Evolutionary conservation across 2,113 vertebrate species (phyloP).

Genomic region (Amblyornis subalaris): DNA sequence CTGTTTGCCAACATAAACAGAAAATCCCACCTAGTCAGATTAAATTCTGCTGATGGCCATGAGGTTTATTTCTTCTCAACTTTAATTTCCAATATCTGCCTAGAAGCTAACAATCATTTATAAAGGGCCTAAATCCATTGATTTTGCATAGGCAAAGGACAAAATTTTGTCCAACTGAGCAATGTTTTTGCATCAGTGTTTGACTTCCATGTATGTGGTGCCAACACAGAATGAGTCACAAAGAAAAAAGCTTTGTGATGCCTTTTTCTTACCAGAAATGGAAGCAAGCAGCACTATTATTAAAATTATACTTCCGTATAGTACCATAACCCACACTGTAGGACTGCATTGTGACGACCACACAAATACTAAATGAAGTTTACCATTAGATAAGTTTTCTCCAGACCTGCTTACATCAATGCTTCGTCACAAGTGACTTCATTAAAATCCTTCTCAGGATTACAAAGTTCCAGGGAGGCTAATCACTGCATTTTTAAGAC

Average conservation of each 20-base stretch:
- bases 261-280: neutral
- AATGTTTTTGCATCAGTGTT: neutral
- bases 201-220: neutral
- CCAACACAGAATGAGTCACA: neutral
- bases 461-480: neutral
- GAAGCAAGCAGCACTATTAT: neutral
- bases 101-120: neutral
- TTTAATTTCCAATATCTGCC: constrained; percentile 1
- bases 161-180: neutral
- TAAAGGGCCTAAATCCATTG: neutral
- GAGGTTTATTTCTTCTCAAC: constrained; percentile 24
- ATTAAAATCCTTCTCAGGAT: neutral
- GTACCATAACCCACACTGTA: neutral
- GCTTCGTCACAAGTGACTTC: neutral
- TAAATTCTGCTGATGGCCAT: constrained; percentile 40
- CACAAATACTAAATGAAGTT: neutral
- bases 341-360: neutral
- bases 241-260: neutral
- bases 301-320: neutral
- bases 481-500: neutral
- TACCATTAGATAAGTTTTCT: neutral
- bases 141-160: neutral
- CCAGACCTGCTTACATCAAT: neutral
- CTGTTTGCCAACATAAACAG: constrained; percentile 53
- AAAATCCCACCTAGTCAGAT: constrained; percentile 66